phyloP scores from a whole-genome alignment of 1,140 invertebrate species.

The Apis dorsata region DNA sequence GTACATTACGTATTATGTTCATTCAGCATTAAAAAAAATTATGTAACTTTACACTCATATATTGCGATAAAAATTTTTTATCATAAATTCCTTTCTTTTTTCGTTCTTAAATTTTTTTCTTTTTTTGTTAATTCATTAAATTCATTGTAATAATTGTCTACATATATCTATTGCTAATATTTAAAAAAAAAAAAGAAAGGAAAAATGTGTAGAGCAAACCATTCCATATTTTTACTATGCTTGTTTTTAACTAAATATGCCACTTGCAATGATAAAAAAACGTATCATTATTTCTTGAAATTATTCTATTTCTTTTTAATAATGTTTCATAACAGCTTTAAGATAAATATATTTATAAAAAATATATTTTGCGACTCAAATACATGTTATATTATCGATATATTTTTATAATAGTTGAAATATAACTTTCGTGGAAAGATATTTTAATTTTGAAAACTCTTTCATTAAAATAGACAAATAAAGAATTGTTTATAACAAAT shows the following conservation, averaged over 20 bases:
- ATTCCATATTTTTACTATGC: conserved; percentile 46
- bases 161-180: conserved; percentile 10
- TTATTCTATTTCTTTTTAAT: conserved; percentile 23
- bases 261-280: conserved; percentile 1
- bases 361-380: conserved; percentile 18
- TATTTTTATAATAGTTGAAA: conserved; percentile 46
- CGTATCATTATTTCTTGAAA: conserved; percentile 11
- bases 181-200: conserved; percentile 7
- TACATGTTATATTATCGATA: conserved; percentile 6
- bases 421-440: conserved; percentile 21
- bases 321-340: conserved; percentile 32
- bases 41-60: not conserved
- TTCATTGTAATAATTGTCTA: conserved; percentile 29
- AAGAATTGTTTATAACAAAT: conserved; percentile 18
- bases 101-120: not conserved
- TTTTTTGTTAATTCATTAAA: conserved; percentile 7
- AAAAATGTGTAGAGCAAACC: conserved; percentile 41
- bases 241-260: conserved; percentile 28
- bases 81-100: conserved; percentile 3
- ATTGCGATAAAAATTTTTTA: conserved; percentile 24
- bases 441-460: conserved; percentile 26
- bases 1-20: not conserved
- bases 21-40: conserved; percentile 22
- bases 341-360: conserved; percentile 27
- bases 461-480: conserved; percentile 7